Evolutionary conservation across 2,113 vertebrate species (phyloP), one percentile per base, ranked within the genome.

Genomic region (Aegithalos caudatus): DNA sequence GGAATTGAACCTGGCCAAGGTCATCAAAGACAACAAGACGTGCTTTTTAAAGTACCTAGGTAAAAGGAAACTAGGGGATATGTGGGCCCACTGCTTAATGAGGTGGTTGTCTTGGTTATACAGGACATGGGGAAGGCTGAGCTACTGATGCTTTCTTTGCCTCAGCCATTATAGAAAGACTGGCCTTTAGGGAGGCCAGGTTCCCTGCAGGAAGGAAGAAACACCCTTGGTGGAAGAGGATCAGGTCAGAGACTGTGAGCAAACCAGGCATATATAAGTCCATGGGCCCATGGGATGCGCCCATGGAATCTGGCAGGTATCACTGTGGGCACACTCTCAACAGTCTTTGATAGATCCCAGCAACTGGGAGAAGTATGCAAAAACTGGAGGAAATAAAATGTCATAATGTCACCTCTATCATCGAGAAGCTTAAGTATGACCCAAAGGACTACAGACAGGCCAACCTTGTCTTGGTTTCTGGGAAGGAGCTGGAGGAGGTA

Each of bases 221-320:
- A 7, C 28, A 54, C 7, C 4, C 11, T 29, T 65, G 18, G 9
- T 57, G 38, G 37, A 84, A 84, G 7, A 56, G 5, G 8, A 38
- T 51, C 14, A 56, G 7, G 4, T 45, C 11, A 56, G 37, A 42
- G 14, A 56, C 5, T 6, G 15, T 35, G 29, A 50, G 12, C 9
- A 45, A 44, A 37, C 5, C 42, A n/a, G 16, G 3, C 4, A 4
- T 23, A 23, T 7, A 2, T 35, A 54, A 64, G 23, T 65, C 40
- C 19, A 24, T 33, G 12, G 4, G 6, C 2, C 33, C 12, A 37
- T n/a, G 2, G 13, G 5, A 25, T 42, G 4, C 10, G 23, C 2
- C 38, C 29, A 27, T 4, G 5, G 40, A 4, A 37, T 14, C n/a
- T 66, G n/a, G 3, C 14, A 66, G 27, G 5, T 42, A 8, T 37